Evolutionary conservation across 2,797 vertebrate genomes (phyloP).

Genomic region (Buceros bicornis): DNA sequence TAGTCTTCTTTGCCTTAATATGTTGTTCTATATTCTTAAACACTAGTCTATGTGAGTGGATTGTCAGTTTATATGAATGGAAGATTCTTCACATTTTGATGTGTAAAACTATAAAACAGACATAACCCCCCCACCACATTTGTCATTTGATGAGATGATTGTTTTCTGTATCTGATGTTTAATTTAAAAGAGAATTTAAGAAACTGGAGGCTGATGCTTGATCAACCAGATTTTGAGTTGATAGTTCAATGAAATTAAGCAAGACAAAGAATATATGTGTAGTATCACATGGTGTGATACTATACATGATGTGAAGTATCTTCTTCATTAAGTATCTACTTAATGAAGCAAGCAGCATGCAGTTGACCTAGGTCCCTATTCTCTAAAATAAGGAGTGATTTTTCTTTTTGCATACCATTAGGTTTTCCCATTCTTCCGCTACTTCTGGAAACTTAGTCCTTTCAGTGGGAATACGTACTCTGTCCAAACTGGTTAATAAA

Average conservation of each 20-base stretch:
- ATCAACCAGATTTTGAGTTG: not conserved
- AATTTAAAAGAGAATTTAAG: not conserved
- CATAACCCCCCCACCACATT: not conserved
- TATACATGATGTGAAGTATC: too few species aligned
- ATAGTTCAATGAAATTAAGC: not conserved
- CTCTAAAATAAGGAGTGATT: not conserved
- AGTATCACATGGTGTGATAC: too few species aligned
- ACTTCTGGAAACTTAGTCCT: not conserved
- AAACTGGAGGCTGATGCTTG: not conserved
- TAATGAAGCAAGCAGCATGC: not conserved
- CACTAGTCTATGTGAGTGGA: not conserved
- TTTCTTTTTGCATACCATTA: not conserved
- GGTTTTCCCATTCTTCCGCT: not conserved
- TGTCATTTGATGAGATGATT: not conserved
- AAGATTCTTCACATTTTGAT: not conserved
- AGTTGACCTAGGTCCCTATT: not conserved
- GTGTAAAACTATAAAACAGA: not conserved
- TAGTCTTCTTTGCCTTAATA: not conserved
- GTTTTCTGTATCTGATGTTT: not conserved
- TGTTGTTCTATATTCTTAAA: not conserved
- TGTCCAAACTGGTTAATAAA: not conserved
- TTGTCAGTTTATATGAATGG: not conserved
- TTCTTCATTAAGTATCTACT: not conserved
- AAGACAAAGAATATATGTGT: not conserved
- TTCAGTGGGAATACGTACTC: not conserved